phyloP scores from a whole-genome alignment of 2,113 vertebrate genomes.

The Crotalus viridis region DNA sequence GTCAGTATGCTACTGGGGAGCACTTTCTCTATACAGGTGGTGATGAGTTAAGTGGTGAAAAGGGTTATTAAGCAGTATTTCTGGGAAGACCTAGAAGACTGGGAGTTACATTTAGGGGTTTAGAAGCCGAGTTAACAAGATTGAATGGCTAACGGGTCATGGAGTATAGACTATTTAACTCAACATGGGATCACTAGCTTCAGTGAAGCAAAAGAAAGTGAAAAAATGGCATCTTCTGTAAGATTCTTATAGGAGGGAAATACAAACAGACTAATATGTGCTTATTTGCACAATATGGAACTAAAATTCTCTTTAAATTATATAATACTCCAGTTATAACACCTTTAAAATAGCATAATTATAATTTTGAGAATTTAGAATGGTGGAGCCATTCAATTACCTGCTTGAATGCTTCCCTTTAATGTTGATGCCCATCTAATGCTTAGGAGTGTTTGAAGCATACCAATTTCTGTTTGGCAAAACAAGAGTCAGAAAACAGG shows the following conservation, averaged over 20 bases:
- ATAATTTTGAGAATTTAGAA: neutral
- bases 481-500: neutral
- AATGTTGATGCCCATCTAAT: neutral
- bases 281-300: conserved; percentile 41
- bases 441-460: neutral
- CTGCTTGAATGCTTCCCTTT: neutral
- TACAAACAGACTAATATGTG: conserved; percentile 63
- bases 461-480: neutral
- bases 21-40: conserved; percentile 61
- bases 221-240: conserved; percentile 63
- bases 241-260: conserved; percentile 65
- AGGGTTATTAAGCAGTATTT: conserved; percentile 66
- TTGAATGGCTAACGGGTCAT: conserved; percentile 65
- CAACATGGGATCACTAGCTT: conserved; percentile 68
- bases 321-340: conserved; percentile 31
- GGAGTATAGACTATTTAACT: conserved; percentile 72
- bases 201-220: conserved; percentile 56
- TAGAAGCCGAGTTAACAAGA: conserved; percentile 68
- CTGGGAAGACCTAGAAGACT: conserved; percentile 67
- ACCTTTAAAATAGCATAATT: neutral
- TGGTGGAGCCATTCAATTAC: neutral
- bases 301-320: conserved; percentile 61
- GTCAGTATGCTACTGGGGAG: conserved; percentile 56
- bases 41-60: conserved; percentile 63
- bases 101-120: conserved; percentile 58